Percentiles rank a stretch among this genome's conserved stretches.
Evolutionary conservation across 2,888 invertebrate genomes (phyloP).

Genomic region (Tinea trinotella): DNA sequence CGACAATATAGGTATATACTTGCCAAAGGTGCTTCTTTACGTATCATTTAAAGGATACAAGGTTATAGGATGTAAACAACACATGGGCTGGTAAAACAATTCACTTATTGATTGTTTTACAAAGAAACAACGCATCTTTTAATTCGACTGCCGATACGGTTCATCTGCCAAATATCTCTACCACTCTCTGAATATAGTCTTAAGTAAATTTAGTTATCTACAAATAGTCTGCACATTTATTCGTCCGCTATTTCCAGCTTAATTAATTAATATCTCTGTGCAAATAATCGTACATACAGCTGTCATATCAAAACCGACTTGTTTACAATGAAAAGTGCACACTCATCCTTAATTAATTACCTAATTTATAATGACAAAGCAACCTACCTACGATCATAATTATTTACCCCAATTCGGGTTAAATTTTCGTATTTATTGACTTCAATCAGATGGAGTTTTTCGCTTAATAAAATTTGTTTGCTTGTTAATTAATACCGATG

Average conservation of each 20-base stretch:
- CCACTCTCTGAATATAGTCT: too few relatives aligned
- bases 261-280: not conserved
- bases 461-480: conserved; percentile 41
- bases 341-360: not conserved
- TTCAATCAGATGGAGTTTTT: conserved; percentile 45
- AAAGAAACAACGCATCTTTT: too few relatives aligned
- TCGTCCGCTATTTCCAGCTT: not conserved
- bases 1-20: too few relatives aligned
- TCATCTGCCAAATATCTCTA: too few relatives aligned
- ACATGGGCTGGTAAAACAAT: too few relatives aligned
- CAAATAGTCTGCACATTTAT: not conserved
- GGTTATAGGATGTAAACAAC: too few relatives aligned
- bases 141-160: too few relatives aligned
- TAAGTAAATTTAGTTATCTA: not conserved
- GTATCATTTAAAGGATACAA: too few relatives aligned
- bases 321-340: not conserved
- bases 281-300: not conserved
- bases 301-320: not conserved
- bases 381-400: not conserved
- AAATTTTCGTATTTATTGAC: not conserved
- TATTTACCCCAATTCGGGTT: not conserved
- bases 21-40: too few relatives aligned
- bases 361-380: not conserved
- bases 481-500: conserved; percentile 46
- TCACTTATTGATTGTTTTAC: too few relatives aligned